Conservation (phyloP, 2,113 vertebrate species). For the Prochilodus magdalenae region DNA sequence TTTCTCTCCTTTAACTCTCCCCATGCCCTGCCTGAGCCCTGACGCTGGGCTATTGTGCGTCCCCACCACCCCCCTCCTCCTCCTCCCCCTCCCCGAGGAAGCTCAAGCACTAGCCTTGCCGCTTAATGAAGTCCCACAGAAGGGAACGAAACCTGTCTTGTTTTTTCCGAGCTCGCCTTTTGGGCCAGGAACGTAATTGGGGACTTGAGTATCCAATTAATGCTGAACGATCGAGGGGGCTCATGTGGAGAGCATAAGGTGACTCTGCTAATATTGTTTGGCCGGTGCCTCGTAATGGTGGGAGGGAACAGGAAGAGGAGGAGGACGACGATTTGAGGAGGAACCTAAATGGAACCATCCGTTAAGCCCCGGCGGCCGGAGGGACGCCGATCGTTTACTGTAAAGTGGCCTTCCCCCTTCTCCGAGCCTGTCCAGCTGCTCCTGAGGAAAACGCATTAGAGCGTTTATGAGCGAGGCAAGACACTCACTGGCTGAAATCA, state of each 20-base stretch:
- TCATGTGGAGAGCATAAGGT: constrained; percentile 79
- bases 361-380: constrained; percentile 59
- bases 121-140: constrained; percentile 76
- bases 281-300: constrained; percentile 71
- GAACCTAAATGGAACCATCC: constrained; percentile 65
- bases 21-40: constrained; percentile 29
- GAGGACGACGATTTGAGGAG: constrained; percentile 57
- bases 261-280: constrained; percentile 73
- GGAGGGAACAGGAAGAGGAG: constrained; percentile 52
- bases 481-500: constrained; percentile 33
- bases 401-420: neutral
- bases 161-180: constrained; percentile 78
- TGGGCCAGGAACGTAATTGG: constrained; percentile 86
- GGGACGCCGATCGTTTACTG: constrained; percentile 55
- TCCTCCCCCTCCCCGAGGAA: constrained; percentile 64
- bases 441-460: constrained; percentile 42
- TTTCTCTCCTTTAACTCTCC: constrained; percentile 49
- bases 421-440: constrained; percentile 35
- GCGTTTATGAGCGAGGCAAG: constrained; percentile 29
- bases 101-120: constrained; percentile 66
- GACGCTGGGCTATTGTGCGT: constrained; percentile 58
- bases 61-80: constrained; percentile 34
- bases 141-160: constrained; percentile 61
- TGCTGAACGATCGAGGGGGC: constrained; percentile 72
- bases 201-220: constrained; percentile 88